phyloP scores from a whole-genome alignment of 2,888 invertebrate species.

The Apamea monoglypha region DNA sequence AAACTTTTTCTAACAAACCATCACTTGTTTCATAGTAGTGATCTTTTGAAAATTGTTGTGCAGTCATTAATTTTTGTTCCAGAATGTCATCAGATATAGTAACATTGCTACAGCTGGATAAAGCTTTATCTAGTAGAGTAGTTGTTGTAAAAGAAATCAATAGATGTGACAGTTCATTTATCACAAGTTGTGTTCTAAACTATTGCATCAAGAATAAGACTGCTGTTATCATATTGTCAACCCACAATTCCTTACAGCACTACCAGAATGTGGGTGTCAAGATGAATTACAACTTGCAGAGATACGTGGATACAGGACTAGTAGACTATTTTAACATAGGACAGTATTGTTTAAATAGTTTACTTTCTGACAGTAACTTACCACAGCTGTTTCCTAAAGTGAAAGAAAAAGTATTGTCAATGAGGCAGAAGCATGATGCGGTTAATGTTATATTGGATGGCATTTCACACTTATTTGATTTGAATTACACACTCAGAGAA shows the following conservation, averaged over 20 bases:
- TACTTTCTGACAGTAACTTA: conserved; percentile 76
- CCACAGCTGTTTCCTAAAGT: conserved; percentile 83
- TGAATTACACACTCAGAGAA: conserved; percentile 89
- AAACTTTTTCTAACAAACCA: background rate
- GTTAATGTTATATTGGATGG: conserved; percentile 93
- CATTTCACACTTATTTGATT: conserved; percentile 92
- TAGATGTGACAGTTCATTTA: conserved; percentile 93
- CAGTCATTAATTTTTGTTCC: conserved; percentile 66
- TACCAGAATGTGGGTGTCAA: conserved; percentile 94
- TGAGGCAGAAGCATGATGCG: conserved; percentile 79
- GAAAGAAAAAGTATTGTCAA: conserved; percentile 78
- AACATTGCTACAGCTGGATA: conserved; percentile 92
- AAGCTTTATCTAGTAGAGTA: conserved; percentile 88
- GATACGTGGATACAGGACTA: conserved; percentile 80
- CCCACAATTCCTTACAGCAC: conserved; percentile 93
- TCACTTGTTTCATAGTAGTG: background rate
- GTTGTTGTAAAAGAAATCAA: conserved; percentile 93
- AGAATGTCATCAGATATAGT: conserved; percentile 92
- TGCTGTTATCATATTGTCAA: conserved; percentile 91
- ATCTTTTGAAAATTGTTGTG: conserved; percentile 24
- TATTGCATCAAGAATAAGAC: conserved; percentile 91
- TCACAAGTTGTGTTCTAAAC: conserved; percentile 92
- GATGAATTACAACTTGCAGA: conserved; percentile 93
- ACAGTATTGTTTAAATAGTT: conserved; percentile 72
- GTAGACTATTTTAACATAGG: conserved; percentile 80